Conservation (phyloP, 2,888 invertebrate species). For the Aspidiotus destructor region DNA sequence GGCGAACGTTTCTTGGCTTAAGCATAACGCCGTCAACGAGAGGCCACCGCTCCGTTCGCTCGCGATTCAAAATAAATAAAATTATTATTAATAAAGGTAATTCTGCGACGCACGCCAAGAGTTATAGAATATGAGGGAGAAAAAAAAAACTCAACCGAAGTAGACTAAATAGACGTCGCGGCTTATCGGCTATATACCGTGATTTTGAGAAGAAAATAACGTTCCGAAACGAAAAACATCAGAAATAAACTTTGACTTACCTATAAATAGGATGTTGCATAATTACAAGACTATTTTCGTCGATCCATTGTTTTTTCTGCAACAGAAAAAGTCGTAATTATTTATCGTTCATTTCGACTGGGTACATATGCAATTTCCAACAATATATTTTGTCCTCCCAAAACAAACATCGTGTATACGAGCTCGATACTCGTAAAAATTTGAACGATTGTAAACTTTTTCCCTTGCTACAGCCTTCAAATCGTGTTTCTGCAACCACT, state of each 20-base stretch:
- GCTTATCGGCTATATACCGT: no score
- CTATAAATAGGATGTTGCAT: conserved; percentile 89
- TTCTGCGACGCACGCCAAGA: conserved; percentile 25
- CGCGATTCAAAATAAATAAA: conserved; percentile 4
- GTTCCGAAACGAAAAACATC: neutral
- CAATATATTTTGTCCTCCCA: no score
- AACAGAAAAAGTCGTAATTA: conserved; percentile 39
- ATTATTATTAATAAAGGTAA: conserved; percentile 31
- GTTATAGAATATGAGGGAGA: conserved; percentile 21
- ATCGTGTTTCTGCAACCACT: no score
- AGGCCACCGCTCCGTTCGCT: neutral
- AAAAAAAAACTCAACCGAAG: conserved; percentile 10
- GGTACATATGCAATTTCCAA: no score
- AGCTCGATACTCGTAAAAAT: no score
- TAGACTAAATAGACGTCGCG: no score
- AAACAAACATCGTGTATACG: no score
- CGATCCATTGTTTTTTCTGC: conserved; percentile 71
- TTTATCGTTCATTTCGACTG: no score
- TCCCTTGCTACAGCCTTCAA: no score
- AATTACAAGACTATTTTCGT: conserved; percentile 61
- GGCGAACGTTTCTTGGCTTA: conserved; percentile 21
- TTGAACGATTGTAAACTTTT: no score
- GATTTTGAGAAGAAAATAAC: conserved; percentile 15
- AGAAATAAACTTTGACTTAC: conserved; percentile 40
- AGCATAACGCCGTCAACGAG: neutral